Base-by-base conservation (phyloP, 2,797 vertebrate genomes). In the Pampus argenteus region DNA sequence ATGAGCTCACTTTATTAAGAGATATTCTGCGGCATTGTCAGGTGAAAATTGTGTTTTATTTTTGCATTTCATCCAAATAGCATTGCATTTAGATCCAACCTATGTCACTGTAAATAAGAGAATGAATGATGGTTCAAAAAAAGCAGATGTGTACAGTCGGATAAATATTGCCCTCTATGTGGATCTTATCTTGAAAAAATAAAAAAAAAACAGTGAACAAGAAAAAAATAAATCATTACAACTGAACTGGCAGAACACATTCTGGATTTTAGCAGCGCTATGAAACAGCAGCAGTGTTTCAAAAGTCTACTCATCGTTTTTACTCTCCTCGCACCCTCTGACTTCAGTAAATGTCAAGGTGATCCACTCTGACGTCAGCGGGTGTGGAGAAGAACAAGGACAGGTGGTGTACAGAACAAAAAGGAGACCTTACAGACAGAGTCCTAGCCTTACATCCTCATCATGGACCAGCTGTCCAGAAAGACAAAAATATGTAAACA, bases 401-500 rank as follows among this genome's bases (percentile, higher is more conserved):
- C 17, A 49, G 25, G 51, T 6, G 44, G 75, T 23, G 64, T 52
- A 48, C 9, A 22, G 54, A 58, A 74, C 60, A n/a, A 69, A 65
- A 54, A 38, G 44, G 31, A 69, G 51, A 67, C 55, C 49, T 54
- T 28, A 58, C 31, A 74, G 28, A 71, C 69, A 54, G 18, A 2
- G 28, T 67, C 29, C 25, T 36, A 47, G 31, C 22, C 38, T 47
- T 29, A 29, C 3, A 14, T 58, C 60, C 58, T 85, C 25, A 44
- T 60, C 22, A 17, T 25, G 49, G 80, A 79, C 44, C 67, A 72
- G 62, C 15, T 58, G 66, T 65, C 59, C 62, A 65, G 45, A 81
- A 79, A 83, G 64, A 87, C 64, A 82, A 62, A 79, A 83, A 73
- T 36, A 81, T 78, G 79, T 89, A 84, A 82, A 90, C 81, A 89